Base-by-base conservation (phyloP, 2,113 vertebrate genomes). In the Engystomops pustulosus region DNA sequence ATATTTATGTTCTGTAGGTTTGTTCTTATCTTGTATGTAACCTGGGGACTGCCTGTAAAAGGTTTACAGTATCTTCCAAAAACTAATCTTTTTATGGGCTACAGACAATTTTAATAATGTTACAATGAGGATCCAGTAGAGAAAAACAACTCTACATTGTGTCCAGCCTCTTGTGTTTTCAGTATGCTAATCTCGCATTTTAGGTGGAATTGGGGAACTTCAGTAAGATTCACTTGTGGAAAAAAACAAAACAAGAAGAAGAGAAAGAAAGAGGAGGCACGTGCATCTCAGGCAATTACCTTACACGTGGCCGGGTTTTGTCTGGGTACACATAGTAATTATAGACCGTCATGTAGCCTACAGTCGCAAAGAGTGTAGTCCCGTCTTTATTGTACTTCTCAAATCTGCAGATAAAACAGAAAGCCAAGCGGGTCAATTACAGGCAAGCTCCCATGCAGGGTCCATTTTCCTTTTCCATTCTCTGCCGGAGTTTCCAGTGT, bases 271-370 rank as follows among this genome's bases (percentile, higher is more conserved):
- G 93, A 94, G 94, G 93, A 95, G 95, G 96, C 97, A 97, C 95
- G 95, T 96, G 96, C 96, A 96, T 94, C 89, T 89, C 95, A 89
- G 82, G 95, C 95, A 97, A 99, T 98, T 99, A 99, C 98, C 98
- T 99, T 96, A 98, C 97, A 98, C 96, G 98, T 97, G 98, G 98
- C 96, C 97, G 95, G 95, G 97, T 99, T 98, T 98, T 99, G 97
- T 99, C 97, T 98, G 98, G 98, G 92, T 98, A 99, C 93, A 99
- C 98, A 92, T 99, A 98, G 97, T 99, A 99, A 99, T 99, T 99
- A 98, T 99, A 99, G 95, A 99, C 97, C 95, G 98, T 99, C 97
- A 99, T 98, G 96, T 99, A 99, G 97, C 97, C 97, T 94, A 98
- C 96, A 88, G 96, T 98, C 90, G 96, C 98, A 93, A 97, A 99